Percentiles rank a stretch among this genome's conserved stretches.
phyloP scores from a whole-genome alignment of 2,888 invertebrate genomes.

The Apodemia hepburni region DNA sequence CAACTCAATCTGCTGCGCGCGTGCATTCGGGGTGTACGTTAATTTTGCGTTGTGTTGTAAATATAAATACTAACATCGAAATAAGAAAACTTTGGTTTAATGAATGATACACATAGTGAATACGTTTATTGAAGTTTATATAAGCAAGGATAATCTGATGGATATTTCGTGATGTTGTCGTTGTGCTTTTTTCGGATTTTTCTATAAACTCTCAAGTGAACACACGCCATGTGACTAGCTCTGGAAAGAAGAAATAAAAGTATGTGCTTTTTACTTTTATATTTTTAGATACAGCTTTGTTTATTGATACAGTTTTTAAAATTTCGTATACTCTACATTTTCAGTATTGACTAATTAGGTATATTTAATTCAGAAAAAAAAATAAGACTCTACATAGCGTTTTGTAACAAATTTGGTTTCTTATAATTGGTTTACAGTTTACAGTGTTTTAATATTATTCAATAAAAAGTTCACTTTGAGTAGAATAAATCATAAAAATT shows the following conservation, averaged over 20 bases:
- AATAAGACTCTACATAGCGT: too few species aligned
- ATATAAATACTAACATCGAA: conserved; percentile 32
- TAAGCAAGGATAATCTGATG: neutral
- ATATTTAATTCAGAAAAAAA: too few species aligned
- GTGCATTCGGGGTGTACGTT: conserved; percentile 46
- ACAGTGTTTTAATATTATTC: too few species aligned
- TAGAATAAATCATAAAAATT: too few species aligned
- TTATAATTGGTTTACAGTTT: too few species aligned
- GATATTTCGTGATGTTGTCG: neutral
- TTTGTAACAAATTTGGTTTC: too few species aligned
- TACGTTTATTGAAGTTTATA: neutral
- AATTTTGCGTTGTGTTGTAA: conserved; percentile 12
- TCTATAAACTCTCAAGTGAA: conserved; percentile 61
- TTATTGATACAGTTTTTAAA: neutral
- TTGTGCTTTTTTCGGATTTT: conserved; percentile 35
- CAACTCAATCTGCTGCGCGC: conserved; percentile 55
- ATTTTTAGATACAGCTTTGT: conserved; percentile 5
- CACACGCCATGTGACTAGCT: conserved; percentile 69
- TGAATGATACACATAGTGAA: conserved; percentile 23
- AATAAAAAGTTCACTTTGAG: too few species aligned
- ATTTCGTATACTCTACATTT: too few species aligned
- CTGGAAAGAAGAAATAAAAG: conserved; percentile 55
- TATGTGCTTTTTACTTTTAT: conserved; percentile 47
- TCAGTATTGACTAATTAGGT: too few species aligned
- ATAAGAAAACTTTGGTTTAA: conserved; percentile 29